These are phyloP conservation scores for Drosophila navojoa DNA, from an alignment of 1,140 invertebrate species.

Conservation along the genomic window DNA sequence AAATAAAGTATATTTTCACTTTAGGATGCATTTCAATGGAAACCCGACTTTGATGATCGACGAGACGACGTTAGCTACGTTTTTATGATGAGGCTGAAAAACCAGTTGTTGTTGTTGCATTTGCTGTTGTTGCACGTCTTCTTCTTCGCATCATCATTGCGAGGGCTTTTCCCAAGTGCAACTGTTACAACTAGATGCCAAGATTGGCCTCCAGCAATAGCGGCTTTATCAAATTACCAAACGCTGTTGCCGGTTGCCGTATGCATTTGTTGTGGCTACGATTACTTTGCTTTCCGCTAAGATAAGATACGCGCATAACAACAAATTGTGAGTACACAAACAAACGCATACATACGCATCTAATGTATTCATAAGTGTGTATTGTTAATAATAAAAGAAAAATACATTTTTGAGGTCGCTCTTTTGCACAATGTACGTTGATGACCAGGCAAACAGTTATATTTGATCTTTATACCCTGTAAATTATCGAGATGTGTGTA, in stretches of 20 bases:
- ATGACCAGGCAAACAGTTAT: constrained; percentile 6
- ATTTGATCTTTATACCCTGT: neutral
- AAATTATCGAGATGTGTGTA: neutral
- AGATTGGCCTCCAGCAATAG: constrained; percentile 32
- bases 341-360: neutral
- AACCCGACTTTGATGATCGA: constrained; percentile 55
- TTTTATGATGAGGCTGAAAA: constrained; percentile 63
- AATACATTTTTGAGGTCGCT: constrained; percentile 60
- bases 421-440: constrained; percentile 58
- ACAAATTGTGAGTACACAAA: constrained; percentile 10
- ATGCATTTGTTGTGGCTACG: constrained; percentile 44
- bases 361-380: neutral
- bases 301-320: constrained; percentile 61
- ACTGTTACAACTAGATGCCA: constrained; percentile 31
- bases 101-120: constrained; percentile 52
- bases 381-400: constrained; percentile 69
- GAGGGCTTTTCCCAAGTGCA: constrained; percentile 61
- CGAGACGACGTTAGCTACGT: constrained; percentile 35
- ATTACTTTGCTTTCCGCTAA: constrained; percentile 51
- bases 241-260: constrained; percentile 37
- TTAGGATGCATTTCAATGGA: constrained; percentile 70
- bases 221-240: constrained; percentile 41
- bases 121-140: constrained; percentile 18
- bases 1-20: constrained; percentile 70
- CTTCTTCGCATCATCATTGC: constrained; percentile 3